These are phyloP conservation scores for Eulemur rubriventer DNA, from an alignment of 2,797 vertebrate genomes.

Conservation along the genomic window DNA sequence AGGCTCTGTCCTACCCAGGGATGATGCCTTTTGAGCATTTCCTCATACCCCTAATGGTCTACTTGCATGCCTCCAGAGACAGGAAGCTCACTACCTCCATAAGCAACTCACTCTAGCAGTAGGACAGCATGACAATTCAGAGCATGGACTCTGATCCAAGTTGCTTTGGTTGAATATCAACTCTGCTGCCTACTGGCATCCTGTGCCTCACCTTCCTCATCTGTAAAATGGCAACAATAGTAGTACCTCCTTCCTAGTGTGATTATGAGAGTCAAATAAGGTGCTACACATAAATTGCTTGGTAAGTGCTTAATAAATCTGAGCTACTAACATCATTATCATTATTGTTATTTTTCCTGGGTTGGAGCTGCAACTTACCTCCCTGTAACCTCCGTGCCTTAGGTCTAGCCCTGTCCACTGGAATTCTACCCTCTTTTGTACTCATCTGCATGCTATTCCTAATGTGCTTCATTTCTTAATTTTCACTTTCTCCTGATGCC, in stretches of 20 bases:
- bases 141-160: neutral
- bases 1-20: neutral
- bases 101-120: neutral
- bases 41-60: neutral
- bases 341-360: neutral
- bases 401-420: neutral
- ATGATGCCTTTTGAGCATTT: neutral
- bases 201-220: neutral
- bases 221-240: neutral
- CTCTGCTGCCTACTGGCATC: neutral
- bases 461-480: neutral
- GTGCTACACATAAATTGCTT: neutral
- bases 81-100: neutral
- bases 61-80: neutral
- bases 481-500: constrained; percentile 5
- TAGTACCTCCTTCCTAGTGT: neutral
- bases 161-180: neutral
- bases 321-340: neutral
- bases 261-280: neutral
- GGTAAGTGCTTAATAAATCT: neutral
- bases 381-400: neutral
- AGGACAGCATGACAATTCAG: neutral
- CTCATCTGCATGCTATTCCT: neutral
- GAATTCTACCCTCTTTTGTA: neutral
- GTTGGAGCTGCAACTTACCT: neutral